Evolutionary conservation across 2,888 invertebrate genomes (phyloP).

Genomic region (Digitonthophagus gazella): DNA sequence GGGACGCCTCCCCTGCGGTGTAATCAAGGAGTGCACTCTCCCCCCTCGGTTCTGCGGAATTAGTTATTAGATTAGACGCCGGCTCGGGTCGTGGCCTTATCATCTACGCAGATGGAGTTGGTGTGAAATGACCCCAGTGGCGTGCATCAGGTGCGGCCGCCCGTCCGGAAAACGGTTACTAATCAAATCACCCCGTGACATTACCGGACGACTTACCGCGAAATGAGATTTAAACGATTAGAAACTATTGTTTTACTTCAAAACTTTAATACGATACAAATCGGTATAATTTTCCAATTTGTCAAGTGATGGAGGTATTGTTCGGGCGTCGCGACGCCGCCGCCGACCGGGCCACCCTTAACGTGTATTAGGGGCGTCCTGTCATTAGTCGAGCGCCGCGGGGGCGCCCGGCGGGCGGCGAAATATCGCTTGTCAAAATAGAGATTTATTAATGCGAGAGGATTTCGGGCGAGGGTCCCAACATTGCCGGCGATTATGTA

Average conservation of each 20-base stretch:
- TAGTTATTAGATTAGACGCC: conserved; percentile 43
- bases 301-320: conserved; percentile 21
- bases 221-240: neutral
- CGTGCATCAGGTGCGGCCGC: conserved; percentile 40
- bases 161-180: conserved; percentile 41
- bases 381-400: neutral
- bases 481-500: neutral
- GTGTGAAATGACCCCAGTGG: conserved; percentile 41
- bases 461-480: neutral
- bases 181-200: conserved; percentile 42
- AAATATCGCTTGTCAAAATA: neutral
- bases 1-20: conserved; percentile 3
- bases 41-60: conserved; percentile 31
- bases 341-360: conserved; percentile 25
- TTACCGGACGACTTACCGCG: conserved; percentile 26
- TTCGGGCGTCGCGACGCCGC: conserved; percentile 29
- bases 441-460: neutral
- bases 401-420: neutral
- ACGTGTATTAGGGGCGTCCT: neutral
- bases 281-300: conserved; percentile 18
- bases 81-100: conserved; percentile 32
- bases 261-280: neutral
- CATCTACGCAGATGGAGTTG: conserved; percentile 37
- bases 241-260: too few species aligned
- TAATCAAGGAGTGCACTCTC: conserved; percentile 2